phyloP scores from a whole-genome alignment of 2,113 vertebrate species.

The Lepus timidus region DNA sequence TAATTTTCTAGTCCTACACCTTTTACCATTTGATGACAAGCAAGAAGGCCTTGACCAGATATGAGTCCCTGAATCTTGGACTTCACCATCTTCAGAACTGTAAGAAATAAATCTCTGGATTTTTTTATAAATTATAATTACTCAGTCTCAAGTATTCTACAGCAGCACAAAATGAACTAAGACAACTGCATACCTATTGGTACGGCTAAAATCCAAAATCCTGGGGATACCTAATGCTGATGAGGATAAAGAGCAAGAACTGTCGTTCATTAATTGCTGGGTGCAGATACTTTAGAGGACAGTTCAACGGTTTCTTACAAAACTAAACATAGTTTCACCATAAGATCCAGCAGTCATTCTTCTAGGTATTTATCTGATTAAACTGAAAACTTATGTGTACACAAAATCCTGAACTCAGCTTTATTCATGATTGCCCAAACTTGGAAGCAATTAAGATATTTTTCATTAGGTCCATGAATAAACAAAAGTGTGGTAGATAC shows the following conservation, averaged over 20 bases:
- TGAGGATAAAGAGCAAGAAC: not conserved
- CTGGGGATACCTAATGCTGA: not conserved
- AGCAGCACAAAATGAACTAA: too few species aligned
- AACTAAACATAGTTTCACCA: not conserved
- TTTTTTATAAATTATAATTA: too few species aligned
- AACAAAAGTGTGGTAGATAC: not conserved
- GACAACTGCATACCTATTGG: not conserved
- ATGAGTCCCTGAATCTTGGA: too few species aligned
- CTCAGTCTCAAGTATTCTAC: too few species aligned
- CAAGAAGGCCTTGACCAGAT: too few species aligned
- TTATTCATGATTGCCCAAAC: constrained; percentile 20
- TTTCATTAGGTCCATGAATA: not conserved
- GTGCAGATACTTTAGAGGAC: not conserved
- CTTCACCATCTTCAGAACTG: too few species aligned
- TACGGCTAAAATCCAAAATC: not conserved
- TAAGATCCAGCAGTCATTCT: not conserved
- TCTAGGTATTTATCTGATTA: not conserved
- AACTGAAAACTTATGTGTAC: not conserved
- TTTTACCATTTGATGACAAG: too few species aligned
- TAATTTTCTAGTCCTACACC: too few species aligned
- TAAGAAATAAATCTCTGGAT: too few species aligned
- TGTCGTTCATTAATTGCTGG: not conserved
- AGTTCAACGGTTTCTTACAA: not conserved
- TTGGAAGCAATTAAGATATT: not conserved
- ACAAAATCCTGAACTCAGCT: not conserved